Evolutionary conservation across 2,797 vertebrate genomes (phyloP), one percentile per base, ranked within the genome.

Genomic region (Champsocephalus gunnari): DNA sequence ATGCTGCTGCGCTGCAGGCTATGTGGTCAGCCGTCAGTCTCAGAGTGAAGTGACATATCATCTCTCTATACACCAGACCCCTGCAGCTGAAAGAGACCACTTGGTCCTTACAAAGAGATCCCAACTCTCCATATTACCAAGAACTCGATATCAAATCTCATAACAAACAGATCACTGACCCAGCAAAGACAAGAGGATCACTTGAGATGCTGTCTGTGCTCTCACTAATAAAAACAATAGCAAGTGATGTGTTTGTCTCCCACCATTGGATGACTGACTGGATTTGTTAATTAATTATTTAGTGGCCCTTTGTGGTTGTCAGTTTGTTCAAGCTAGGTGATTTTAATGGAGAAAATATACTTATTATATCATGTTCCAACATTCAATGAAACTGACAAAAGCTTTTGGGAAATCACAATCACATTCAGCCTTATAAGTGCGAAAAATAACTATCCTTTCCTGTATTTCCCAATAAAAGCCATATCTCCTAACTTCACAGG

Each of bases 91-190:
- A 94, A 93, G 88, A 90, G 82, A 93, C 88, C 92, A 93, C 92
- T 93, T 94, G 90, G 90, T 92, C 60, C 44, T 81, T 82, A 92
- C 92, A 94, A 93, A 94, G 92, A 93, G 87, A 92, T 79, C 80
- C 77, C 84, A 84, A 82, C 80, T 88, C 85, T 66, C 80, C 57
- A 63, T 80, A 92, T 92, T 85, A 91, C 89, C 85, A 83, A 89
- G 80, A 87, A 75, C 58, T 77, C 81, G 38, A 86, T 90, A 92
- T 93, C 89, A 82, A 73, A 87, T 93, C 89, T 85, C 87, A 87
- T 88, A 92, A 91, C 87, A 93, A 93, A 90, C 85, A 85, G 71
- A 88, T 80, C 80, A 58, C 65, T 81, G 74, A 53, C 69, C 75
- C 75, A 60, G 73, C 49, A 76, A 75, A 83, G 79, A 87, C 82